Conservation (phyloP, 1,140 invertebrate genomes). For the Cheumatopsyche charites region DNA sequence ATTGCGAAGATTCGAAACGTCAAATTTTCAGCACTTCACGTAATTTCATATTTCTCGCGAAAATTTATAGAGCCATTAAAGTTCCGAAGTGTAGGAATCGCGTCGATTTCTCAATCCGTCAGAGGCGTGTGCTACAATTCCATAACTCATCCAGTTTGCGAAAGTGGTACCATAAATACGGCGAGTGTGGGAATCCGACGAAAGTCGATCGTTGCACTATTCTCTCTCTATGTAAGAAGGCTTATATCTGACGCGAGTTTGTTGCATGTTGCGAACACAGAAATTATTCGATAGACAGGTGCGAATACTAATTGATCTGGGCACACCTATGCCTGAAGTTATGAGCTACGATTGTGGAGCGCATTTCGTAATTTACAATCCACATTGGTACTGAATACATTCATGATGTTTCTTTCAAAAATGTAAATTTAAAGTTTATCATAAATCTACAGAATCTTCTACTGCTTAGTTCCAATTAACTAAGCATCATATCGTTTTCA, state of each 20-base stretch:
- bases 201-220: conserved; percentile 35
- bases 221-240: background rate
- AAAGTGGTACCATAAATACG: conserved; percentile 41
- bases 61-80: background rate
- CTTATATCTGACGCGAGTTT: background rate
- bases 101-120: conserved; percentile 5
- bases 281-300: conserved; percentile 25
- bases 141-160: conserved; percentile 43
- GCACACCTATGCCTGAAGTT: conserved; percentile 28
- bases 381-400: no score
- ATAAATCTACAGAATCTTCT: no score
- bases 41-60: no score
- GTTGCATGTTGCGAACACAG: background rate
- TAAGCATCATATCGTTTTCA: no score
- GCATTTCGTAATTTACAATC: conserved; percentile 12
- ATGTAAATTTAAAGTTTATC: no score
- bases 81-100: background rate
- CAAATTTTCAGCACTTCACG: no score
- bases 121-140: conserved; percentile 37
- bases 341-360: background rate
- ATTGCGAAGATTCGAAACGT: no score
- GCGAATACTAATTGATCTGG: conserved; percentile 42
- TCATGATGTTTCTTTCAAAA: no score
- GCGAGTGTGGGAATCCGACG: conserved; percentile 42
- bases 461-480: no score